Conservation (phyloP, 1,140 invertebrate genomes). For the Meloidogyne floridensis region DNA sequence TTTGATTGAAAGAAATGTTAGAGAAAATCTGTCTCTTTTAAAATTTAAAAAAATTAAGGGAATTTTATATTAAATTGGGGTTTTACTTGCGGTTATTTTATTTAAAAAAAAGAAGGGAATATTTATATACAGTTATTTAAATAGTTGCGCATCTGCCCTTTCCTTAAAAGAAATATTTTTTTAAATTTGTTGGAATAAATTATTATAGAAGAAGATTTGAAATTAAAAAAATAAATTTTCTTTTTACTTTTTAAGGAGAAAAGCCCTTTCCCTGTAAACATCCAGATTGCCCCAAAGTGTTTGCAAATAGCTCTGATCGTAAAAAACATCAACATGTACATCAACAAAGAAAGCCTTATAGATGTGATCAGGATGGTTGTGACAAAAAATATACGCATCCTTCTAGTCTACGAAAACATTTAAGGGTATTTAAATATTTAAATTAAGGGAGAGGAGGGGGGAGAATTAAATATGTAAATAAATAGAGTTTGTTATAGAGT, state of each 20-base stretch:
- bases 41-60: neutral
- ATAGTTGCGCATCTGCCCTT: neutral
- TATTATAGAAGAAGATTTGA: slow-evolving; percentile 13
- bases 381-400: slow-evolving; percentile 43
- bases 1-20: neutral
- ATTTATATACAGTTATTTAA: too few species aligned
- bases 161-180: neutral
- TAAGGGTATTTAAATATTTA: slow-evolving; percentile 21
- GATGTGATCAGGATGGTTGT: slow-evolving; percentile 24
- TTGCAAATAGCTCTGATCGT: slow-evolving; percentile 40
- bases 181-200: slow-evolving; percentile 10
- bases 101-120: too few species aligned
- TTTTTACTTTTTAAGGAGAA: slow-evolving; percentile 29
- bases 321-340: slow-evolving; percentile 44
- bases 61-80: neutral
- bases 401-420: slow-evolving; percentile 35
- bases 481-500: too few species aligned
- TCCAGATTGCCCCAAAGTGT: slow-evolving; percentile 27
- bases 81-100: too few species aligned
- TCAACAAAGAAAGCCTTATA: slow-evolving; percentile 34
- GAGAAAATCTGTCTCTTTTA: neutral
- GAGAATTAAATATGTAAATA: too few species aligned
- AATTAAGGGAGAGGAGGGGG: neutral
- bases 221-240: neutral
- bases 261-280: slow-evolving; percentile 36